These are phyloP conservation scores for Hypotaenidia okinawae DNA, from an alignment of 2,797 vertebrate species.

Conservation along the genomic window DNA sequence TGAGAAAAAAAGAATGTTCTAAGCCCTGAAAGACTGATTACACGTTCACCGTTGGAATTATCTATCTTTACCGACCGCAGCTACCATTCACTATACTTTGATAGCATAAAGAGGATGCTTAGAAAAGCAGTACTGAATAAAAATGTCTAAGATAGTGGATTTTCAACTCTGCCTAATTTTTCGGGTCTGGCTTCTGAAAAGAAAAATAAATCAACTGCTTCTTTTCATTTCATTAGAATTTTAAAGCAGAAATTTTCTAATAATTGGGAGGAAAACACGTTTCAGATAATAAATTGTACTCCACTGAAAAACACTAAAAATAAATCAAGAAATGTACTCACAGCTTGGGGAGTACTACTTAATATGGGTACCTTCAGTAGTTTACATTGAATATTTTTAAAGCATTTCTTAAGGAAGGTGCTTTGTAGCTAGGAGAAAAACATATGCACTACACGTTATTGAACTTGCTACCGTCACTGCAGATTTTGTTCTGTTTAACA, in stretches of 20 bases:
- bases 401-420: slow-evolving; percentile 62
- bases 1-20: slow-evolving; percentile 11
- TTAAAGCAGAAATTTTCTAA: not conserved
- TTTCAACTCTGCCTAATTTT: not conserved
- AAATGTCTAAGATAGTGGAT: not conserved
- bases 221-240: slow-evolving; percentile 10
- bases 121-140: slow-evolving; percentile 7
- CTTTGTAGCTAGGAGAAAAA: slow-evolving; percentile 68
- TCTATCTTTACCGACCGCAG: not conserved
- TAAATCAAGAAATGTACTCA: slow-evolving; percentile 47
- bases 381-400: slow-evolving; percentile 64
- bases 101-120: not conserved
- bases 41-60: slow-evolving; percentile 2
- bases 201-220: not conserved
- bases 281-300: not conserved
- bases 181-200: not conserved
- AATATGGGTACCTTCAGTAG: slow-evolving; percentile 53
- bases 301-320: slow-evolving; percentile 19
- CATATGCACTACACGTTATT: slow-evolving; percentile 72
- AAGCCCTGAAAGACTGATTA: slow-evolving; percentile 16
- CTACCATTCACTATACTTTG: not conserved
- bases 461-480: slow-evolving; percentile 72
- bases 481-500: slow-evolving; percentile 80
- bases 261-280: slow-evolving; percentile 7
- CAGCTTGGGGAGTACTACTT: slow-evolving; percentile 56